Percentiles rank a stretch among this genome's conserved stretches.
Conservation (phyloP, 1,140 invertebrate genomes). For the Odontomachus brunneus region DNA sequence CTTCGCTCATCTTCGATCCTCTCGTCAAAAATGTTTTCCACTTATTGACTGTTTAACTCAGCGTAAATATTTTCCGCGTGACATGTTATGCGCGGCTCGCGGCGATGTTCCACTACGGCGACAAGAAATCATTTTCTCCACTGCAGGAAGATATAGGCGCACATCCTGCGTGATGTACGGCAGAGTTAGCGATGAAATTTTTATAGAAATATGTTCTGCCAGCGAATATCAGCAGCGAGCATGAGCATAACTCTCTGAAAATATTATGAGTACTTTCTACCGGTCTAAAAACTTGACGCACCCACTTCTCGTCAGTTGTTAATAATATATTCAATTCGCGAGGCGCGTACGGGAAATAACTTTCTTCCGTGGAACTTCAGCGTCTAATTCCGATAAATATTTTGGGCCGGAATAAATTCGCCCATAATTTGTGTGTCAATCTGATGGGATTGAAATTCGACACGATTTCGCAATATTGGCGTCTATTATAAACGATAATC, state of each 20-base stretch:
- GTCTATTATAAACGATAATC: not conserved
- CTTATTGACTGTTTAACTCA: constrained; percentile 2
- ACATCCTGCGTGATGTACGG: constrained; percentile 50
- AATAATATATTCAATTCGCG: constrained; percentile 56
- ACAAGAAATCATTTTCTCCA: constrained; percentile 39
- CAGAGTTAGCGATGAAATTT: constrained; percentile 56
- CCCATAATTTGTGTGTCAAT: no score
- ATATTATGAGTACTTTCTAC: constrained; percentile 44
- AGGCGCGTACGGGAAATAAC: not conserved
- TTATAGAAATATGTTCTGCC: constrained; percentile 34
- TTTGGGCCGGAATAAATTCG: not conserved
- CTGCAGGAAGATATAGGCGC: constrained; percentile 33
- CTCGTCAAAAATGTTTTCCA: not conserved
- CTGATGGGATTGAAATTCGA: constrained; percentile 12
- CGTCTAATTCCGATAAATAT: constrained; percentile 23
- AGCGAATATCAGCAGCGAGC: constrained; percentile 60
- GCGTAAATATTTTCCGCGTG: constrained; percentile 21
- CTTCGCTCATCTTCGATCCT: not conserved
- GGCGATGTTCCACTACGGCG: not conserved
- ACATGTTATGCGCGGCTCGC: not conserved
- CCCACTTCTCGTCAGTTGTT: constrained; percentile 21
- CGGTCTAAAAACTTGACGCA: constrained; percentile 14
- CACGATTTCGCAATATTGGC: not conserved
- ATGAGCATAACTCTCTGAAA: constrained; percentile 60
- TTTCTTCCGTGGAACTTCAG: not conserved